Evolutionary conservation across 2,797 vertebrate genomes (phyloP).

Genomic region (Sitta carolinensis): DNA sequence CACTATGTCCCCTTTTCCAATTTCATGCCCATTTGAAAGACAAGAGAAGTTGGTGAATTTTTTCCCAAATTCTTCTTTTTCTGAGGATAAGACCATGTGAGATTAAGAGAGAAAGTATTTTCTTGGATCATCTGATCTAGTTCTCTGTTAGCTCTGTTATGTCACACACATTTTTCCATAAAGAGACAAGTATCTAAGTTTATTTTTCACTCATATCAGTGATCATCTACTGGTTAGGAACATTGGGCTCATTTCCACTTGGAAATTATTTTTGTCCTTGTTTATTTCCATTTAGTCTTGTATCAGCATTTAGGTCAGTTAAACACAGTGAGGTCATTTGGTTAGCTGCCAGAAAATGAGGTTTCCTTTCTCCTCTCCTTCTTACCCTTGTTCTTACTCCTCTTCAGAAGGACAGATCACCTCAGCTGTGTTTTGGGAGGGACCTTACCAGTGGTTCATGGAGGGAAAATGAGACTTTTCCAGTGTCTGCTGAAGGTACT

Average conservation of each 20-base stretch:
- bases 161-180: neutral
- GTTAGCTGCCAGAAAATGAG: neutral
- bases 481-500: neutral
- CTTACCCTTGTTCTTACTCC: neutral
- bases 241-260: neutral
- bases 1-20: neutral
- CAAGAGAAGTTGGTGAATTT: neutral
- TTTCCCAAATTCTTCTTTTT: neutral
- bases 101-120: neutral
- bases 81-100: neutral
- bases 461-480: neutral
- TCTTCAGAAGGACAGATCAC: neutral
- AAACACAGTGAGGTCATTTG: neutral
- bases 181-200: neutral
- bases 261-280: neutral
- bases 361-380: neutral
- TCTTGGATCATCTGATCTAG: neutral
- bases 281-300: neutral
- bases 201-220: neutral
- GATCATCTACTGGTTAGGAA: neutral
- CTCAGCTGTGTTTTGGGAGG: neutral
- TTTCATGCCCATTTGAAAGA: neutral
- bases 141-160: neutral
- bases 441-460: neutral
- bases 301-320: neutral